Conservation (phyloP, 1,140 invertebrate species). For the Drosophila tristis region DNA sequence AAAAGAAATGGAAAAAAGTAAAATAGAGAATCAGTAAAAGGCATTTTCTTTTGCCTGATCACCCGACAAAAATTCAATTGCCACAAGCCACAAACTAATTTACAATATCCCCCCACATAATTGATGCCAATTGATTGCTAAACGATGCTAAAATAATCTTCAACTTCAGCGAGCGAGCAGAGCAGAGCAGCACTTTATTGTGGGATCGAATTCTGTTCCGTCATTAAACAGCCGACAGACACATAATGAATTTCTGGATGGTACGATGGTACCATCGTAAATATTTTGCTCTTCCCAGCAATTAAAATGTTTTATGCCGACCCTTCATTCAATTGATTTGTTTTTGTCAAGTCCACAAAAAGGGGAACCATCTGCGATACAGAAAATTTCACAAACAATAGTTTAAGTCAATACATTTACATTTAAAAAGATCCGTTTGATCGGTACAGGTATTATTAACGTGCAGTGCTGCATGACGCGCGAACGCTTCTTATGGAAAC, state of each 20-base stretch:
- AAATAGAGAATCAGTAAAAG: conserved; percentile 29
- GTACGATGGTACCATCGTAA: too few species aligned
- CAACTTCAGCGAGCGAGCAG: conserved; percentile 25
- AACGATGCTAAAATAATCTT: conserved; percentile 44
- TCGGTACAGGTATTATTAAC: not conserved
- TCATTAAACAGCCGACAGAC: conserved; percentile 3
- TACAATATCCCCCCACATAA: conserved; percentile 61
- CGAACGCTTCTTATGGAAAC: too few species aligned
- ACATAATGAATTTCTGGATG: conserved; percentile 15
- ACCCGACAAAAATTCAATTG: conserved; percentile 46
- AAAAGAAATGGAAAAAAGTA: conserved; percentile 29
- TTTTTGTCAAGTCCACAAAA: not conserved
- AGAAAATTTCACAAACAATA: not conserved
- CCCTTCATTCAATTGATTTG: conserved; percentile 29
- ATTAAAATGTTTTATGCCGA: conserved; percentile 9
- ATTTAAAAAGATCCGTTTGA: not conserved
- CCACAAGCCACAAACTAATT: conserved; percentile 62
- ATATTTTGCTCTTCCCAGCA: not conserved
- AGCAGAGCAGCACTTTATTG: not conserved
- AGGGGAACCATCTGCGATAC: too few species aligned
- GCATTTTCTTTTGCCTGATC: conserved; percentile 8
- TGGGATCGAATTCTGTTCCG: not conserved
- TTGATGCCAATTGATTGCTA: conserved; percentile 76
- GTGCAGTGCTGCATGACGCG: too few species aligned
- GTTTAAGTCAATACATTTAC: conserved; percentile 15